Evolutionary conservation across 2,888 invertebrate species (phyloP).

Genomic region (Eurytoma californica): DNA sequence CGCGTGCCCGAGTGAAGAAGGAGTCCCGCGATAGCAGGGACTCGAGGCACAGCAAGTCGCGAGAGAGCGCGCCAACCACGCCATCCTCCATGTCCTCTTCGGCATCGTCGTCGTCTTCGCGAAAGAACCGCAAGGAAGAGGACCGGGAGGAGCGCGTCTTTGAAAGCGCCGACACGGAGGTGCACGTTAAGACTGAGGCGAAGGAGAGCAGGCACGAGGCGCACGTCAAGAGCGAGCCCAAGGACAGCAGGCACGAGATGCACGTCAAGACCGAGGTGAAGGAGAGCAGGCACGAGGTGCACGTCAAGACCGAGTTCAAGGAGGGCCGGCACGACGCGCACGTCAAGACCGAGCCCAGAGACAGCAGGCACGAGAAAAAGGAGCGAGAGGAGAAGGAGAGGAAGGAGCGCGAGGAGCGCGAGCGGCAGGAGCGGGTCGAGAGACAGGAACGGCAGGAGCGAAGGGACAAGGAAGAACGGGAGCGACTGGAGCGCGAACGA

Average conservation of each 20-base stretch:
- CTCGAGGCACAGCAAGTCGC: conserved; percentile 38
- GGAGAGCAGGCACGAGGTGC: conserved; percentile 64
- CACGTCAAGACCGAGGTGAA: conserved; percentile 47
- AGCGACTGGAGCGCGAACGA: conserved; percentile 62
- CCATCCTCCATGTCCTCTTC: conserved; percentile 36
- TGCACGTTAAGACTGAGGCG: conserved; percentile 46
- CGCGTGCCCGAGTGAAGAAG: conserved; percentile 65
- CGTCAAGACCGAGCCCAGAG: conserved; percentile 60
- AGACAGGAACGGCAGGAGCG: conserved; percentile 61
- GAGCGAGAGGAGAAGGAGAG: conserved; percentile 63
- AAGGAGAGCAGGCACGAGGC: conserved; percentile 61
- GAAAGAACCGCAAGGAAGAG: conserved; percentile 70
- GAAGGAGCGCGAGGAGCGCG: conserved; percentile 60
- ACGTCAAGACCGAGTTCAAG: conserved; percentile 63
- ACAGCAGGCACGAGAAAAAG: conserved; percentile 68
- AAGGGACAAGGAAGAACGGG: conserved; percentile 58
- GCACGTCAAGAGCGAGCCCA: conserved; percentile 48
- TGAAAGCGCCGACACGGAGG: conserved; percentile 10
- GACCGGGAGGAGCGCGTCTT: conserved; percentile 55
- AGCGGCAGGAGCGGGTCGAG: conserved; percentile 65
- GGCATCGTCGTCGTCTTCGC: conserved; percentile 58
- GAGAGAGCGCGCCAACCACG: conserved; percentile 60
- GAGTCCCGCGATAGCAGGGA: conserved; percentile 69
- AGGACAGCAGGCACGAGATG: conserved; percentile 64
- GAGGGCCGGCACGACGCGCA: conserved; percentile 62